Conservation (phyloP, 2,888 invertebrate species). For the Xestoiulus laeticollis region DNA sequence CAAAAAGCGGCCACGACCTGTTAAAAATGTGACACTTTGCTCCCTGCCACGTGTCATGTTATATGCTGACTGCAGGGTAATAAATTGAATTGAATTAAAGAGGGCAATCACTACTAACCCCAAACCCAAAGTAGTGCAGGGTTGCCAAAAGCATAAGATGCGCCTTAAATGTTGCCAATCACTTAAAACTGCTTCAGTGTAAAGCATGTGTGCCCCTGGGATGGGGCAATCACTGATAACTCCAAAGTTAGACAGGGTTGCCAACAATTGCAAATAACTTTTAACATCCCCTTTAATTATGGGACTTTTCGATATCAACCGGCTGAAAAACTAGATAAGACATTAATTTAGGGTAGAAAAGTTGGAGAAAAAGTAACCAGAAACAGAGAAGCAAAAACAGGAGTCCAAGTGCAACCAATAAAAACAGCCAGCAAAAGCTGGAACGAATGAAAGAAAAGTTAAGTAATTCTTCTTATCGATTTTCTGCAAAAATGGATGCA, state of each 20-base stretch:
- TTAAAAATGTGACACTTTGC: too few relatives aligned
- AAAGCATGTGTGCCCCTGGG: too few relatives aligned
- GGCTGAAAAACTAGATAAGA: too few relatives aligned
- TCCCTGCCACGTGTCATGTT: too few relatives aligned
- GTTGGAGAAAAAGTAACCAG: background rate
- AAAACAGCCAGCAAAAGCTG: background rate
- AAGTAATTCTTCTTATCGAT: background rate
- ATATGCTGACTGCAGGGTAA: too few relatives aligned
- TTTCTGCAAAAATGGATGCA: conserved; percentile 3
- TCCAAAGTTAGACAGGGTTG: background rate
- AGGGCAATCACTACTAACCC: background rate
- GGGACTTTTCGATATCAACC: background rate
- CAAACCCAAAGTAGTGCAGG: background rate
- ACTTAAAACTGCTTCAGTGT: too few relatives aligned
- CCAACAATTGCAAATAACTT: background rate
- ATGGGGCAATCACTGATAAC: too few relatives aligned
- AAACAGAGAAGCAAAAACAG: background rate
- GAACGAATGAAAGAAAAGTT: background rate
- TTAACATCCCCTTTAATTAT: background rate
- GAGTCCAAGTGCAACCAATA: background rate
- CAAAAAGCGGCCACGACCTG: too few relatives aligned
- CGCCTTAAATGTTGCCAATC: too few relatives aligned
- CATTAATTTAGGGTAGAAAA: too few relatives aligned
- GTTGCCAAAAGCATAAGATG: too few relatives aligned
- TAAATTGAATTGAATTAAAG: background rate